phyloP scores from a whole-genome alignment of 1,140 invertebrate species.

The Drosophila sulfurigaster region DNA sequence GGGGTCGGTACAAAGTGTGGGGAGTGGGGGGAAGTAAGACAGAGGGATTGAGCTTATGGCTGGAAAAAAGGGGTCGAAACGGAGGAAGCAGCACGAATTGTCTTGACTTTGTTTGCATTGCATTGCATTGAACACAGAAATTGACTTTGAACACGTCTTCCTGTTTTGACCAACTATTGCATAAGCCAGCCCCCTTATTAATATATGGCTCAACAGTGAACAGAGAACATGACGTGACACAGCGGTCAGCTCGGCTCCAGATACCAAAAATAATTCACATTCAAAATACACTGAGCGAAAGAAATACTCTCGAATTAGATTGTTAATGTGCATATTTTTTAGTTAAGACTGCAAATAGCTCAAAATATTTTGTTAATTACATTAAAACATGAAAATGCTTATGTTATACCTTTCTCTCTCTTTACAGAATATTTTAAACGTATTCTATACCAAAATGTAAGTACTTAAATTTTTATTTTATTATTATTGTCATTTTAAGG shows the following conservation, averaged over 20 bases:
- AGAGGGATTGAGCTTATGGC: neutral
- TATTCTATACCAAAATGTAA: too few relatives aligned
- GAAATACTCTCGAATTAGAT: too few relatives aligned
- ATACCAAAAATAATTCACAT: slow-evolving; percentile 33
- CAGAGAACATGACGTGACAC: slow-evolving; percentile 43
- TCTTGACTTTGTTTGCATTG: slow-evolving; percentile 35
- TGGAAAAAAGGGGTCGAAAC: neutral
- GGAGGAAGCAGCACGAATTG: slow-evolving; percentile 29
- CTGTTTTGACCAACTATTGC: slow-evolving; percentile 62
- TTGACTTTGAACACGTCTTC: slow-evolving; percentile 77
- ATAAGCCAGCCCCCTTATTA: slow-evolving; percentile 34
- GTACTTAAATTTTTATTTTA: too few relatives aligned
- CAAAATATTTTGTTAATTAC: too few relatives aligned
- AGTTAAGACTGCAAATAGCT: too few relatives aligned
- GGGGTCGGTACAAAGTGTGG: too few relatives aligned
- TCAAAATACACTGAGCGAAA: slow-evolving; percentile 11
- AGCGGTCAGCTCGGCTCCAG: neutral
- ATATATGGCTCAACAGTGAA: slow-evolving; percentile 4
- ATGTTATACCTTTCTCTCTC: too few relatives aligned
- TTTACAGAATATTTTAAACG: too few relatives aligned
- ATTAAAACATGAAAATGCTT: too few relatives aligned
- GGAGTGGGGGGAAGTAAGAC: too few relatives aligned
- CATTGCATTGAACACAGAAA: slow-evolving; percentile 57
- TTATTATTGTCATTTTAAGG: too few relatives aligned
- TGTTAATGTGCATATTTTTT: too few relatives aligned